phyloP scores from a whole-genome alignment of 1,140 invertebrate species.

The Mercenaria mercenaria region DNA sequence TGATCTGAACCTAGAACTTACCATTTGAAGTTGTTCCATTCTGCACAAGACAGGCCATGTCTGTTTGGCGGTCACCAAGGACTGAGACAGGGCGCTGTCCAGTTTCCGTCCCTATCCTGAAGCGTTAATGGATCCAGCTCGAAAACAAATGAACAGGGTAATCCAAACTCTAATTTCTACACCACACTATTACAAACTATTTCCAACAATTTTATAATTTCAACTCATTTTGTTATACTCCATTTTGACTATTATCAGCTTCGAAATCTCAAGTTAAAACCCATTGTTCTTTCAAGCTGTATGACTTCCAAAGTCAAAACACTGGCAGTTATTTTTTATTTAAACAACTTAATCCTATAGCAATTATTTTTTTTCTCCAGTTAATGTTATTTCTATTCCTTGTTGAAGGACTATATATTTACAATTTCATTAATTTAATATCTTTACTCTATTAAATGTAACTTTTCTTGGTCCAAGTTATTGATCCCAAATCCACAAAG shows the following conservation, averaged over 20 bases:
- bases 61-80: slow-evolving; percentile 7
- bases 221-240: background rate
- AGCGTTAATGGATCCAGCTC: background rate
- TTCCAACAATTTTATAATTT: background rate
- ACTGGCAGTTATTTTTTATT: no score
- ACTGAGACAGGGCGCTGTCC: slow-evolving; percentile 21
- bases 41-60: slow-evolving; percentile 59
- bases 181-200: background rate
- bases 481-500: background rate
- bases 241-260: background rate
- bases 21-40: slow-evolving; percentile 29
- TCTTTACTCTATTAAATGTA: no score
- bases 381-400: no score
- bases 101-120: background rate
- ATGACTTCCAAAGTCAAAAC: no score
- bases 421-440: no score
- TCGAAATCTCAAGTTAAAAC: background rate
- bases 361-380: no score
- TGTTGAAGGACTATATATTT: no score
- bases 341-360: no score
- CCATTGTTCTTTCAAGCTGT: background rate
- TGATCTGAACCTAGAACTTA: no score
- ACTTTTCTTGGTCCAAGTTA: background rate
- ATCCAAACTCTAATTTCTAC: background rate
- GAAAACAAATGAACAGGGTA: background rate